A percentile compares a stretch with the other conserved stretches of the same genome.
These are phyloP conservation scores for Ia io DNA, from an alignment of 2,113 vertebrate genomes.

Conservation along the genomic window DNA sequence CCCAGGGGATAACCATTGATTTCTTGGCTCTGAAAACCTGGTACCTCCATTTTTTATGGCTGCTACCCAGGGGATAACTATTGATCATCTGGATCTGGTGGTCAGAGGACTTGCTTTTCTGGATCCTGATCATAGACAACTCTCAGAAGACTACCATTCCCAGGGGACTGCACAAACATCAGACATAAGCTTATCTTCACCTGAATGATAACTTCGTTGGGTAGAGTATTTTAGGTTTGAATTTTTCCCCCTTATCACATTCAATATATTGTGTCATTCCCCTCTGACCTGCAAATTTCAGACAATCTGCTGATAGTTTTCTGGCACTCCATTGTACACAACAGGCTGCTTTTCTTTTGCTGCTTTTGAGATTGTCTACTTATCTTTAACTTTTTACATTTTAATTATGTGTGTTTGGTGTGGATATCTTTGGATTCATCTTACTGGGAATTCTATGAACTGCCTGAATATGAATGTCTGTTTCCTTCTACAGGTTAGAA, in stretches of 20 bases:
- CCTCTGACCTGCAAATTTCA: neutral
- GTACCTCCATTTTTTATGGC: neutral
- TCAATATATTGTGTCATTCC: too few species aligned
- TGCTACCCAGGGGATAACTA: neutral
- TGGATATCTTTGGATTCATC: neutral
- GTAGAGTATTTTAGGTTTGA: neutral
- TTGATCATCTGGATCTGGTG: neutral
- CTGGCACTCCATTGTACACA: neutral
- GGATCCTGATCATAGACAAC: neutral
- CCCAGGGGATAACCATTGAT: neutral
- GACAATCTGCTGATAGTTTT: neutral
- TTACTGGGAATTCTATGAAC: neutral
- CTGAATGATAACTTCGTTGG: neutral
- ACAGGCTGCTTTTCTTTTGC: neutral
- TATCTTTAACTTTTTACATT: neutral
- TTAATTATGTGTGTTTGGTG: neutral
- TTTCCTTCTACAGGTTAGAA: neutral
- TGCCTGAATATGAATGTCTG: neutral
- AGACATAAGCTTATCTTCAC: neutral
- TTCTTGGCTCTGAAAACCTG: neutral
- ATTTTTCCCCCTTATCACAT: neutral
- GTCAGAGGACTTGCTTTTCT: neutral
- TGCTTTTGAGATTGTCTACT: neutral
- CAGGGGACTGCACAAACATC: neutral
- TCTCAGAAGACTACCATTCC: neutral